Percentiles rank a stretch among this genome's conserved stretches.
These are phyloP conservation scores for Lepidothrix coronata DNA, from an alignment of 2,113 vertebrate genomes.

Conservation along the genomic window DNA sequence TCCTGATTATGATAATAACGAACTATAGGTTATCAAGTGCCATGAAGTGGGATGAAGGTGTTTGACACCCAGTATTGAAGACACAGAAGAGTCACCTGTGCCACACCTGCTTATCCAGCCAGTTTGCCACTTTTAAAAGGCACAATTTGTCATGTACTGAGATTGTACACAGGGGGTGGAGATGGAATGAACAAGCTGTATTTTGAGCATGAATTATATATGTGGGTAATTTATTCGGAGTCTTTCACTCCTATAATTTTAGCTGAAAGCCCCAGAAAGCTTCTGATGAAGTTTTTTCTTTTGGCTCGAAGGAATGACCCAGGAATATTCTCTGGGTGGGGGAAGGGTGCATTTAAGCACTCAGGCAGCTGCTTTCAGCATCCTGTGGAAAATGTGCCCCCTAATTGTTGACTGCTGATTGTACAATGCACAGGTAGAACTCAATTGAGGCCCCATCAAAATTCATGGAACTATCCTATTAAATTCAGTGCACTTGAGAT, in stretches of 20 bases:
- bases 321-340: background rate
- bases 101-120: background rate
- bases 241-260: constrained; percentile 22
- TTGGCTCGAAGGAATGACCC: background rate
- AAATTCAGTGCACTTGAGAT: background rate
- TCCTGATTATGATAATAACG: background rate
- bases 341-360: background rate
- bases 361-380: background rate
- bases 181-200: background rate
- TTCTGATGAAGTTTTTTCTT: background rate
- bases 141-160: background rate
- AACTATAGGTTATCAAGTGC: constrained; percentile 1
- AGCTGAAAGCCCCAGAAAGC: constrained; percentile 22
- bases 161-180: background rate
- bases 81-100: background rate
- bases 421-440: background rate
- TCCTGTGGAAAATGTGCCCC: background rate
- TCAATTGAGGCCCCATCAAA: background rate
- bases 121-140: constrained; percentile 2
- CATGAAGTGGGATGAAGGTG: background rate
- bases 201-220: constrained; percentile 20
- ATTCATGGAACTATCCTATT: background rate
- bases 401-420: background rate
- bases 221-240: constrained; percentile 29
- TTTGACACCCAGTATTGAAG: constrained; percentile 2